A percentile compares a stretch with the other conserved stretches of the same genome.
Conservation (phyloP, 2,888 invertebrate genomes). For the Amphipoea lucens region DNA sequence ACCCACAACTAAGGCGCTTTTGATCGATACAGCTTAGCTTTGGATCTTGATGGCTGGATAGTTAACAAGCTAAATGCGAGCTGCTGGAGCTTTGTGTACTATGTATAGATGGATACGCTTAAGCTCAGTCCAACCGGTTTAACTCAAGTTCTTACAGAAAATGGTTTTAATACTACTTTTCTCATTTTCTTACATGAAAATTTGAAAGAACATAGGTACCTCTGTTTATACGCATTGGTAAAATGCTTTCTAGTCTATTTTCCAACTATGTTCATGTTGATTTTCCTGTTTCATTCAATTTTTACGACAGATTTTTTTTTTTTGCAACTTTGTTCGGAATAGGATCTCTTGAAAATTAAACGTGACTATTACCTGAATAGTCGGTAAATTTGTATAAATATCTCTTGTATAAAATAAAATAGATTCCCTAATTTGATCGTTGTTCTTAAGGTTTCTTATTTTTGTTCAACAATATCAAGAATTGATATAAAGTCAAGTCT, state of each 20-base stretch:
- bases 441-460: slow-evolving; percentile 4
- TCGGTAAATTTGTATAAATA: slow-evolving; percentile 15
- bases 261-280: too few species aligned
- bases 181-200: background rate
- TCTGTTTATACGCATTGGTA: background rate
- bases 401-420: background rate
- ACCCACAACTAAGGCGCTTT: slow-evolving; percentile 23
- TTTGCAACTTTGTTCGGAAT: background rate
- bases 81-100: background rate
- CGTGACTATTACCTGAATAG: background rate
- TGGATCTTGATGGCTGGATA: slow-evolving; percentile 19
- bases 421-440: background rate
- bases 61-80: slow-evolving; percentile 38
- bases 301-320: background rate
- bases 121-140: background rate
- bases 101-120: background rate
- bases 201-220: background rate
- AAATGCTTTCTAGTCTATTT: background rate
- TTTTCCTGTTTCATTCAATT: background rate
- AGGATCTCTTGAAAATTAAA: background rate
- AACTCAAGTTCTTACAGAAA: background rate
- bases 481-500: slow-evolving; percentile 1
- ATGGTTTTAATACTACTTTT: background rate
- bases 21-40: slow-evolving; percentile 40
- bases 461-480: slow-evolving; percentile 6